Percentiles rank a stretch among this genome's conserved stretches.
Conservation (phyloP, 2,888 invertebrate genomes). For the Eutolmus rufibarbis region DNA sequence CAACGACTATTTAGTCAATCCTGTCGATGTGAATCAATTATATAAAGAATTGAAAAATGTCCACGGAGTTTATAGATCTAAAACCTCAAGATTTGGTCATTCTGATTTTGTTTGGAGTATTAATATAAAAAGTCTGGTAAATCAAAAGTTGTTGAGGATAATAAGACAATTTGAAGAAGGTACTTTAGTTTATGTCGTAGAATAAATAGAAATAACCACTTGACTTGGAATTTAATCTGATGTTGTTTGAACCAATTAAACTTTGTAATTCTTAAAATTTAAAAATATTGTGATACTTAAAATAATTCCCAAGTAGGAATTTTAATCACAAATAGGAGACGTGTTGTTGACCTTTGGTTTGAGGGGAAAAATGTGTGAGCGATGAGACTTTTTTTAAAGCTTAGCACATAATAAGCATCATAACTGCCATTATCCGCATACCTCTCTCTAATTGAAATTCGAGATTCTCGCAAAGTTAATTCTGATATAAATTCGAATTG, state of each 20-base stretch:
- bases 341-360: not conserved
- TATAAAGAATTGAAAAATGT: constrained; percentile 65
- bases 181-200: not conserved
- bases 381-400: too few relatives aligned
- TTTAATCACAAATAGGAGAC: too few relatives aligned
- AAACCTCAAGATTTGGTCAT: constrained; percentile 66
- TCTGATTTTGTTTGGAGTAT: constrained; percentile 68
- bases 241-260: not conserved
- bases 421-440: not conserved
- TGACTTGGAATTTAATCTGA: not conserved
- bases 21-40: constrained; percentile 67
- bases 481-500: not conserved
- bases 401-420: not conserved
- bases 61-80: constrained; percentile 67
- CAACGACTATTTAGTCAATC: constrained; percentile 72
- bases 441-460: not conserved
- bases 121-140: constrained; percentile 64
- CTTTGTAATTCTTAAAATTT: not conserved
- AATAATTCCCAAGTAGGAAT: not conserved
- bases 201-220: not conserved
- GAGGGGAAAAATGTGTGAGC: not conserved
- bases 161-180: not conserved
- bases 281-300: not conserved
- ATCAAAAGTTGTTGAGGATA: constrained; percentile 55
- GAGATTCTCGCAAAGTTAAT: not conserved